Base-by-base conservation (phyloP, 2,113 vertebrate genomes). In the Conger conger region DNA sequence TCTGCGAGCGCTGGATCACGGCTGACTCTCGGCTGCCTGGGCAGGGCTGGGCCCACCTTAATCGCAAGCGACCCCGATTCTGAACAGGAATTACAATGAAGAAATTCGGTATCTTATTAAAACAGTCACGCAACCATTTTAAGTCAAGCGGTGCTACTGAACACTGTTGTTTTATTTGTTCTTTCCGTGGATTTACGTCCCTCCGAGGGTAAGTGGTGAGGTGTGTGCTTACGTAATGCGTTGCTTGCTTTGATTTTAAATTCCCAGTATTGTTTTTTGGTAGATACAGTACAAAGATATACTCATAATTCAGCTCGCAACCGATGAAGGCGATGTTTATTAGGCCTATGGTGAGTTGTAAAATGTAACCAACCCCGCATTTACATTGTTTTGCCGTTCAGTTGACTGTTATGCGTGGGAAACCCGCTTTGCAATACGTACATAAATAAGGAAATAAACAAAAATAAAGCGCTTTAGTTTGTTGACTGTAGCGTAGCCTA, bases 201-300 rank as follows among this genome's bases (percentile, higher is more conserved):
- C 35, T 78, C 3, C 9, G 35, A 78, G 76, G 76, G 76, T 78
- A 78, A 78, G 76, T 78, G 76, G 76, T 76, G 73, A 76, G 73
- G 73, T 78, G 76, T 78, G 20, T 78, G 76, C 76, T 78, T 78
- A 78, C 76, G 76, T 78, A 78, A 78, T 78, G 76, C 36, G 36
- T 30, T 78, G 37, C 76, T 78, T 15, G 37, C 36, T 78, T 73
- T 73, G 68, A 78, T 37, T 78, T 37, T 17, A 38, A 17, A 37
- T 78, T 38, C 1, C 76, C 36, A 78, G 36, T 38, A 20, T 36
- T 20, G 1, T 38, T 37, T 13, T 50, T 33, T 35, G 13, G 8
- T 76, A 36, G 35, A 38, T n/a, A 20, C 37, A 20, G 15, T 37
- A 30, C 16, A 38, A 37, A 78, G 15, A 7, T 38, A 37, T 8